Base-by-base conservation (phyloP, 64 coral and sea anemone genomes). In the Hydrozoanthus tunicans region DNA sequence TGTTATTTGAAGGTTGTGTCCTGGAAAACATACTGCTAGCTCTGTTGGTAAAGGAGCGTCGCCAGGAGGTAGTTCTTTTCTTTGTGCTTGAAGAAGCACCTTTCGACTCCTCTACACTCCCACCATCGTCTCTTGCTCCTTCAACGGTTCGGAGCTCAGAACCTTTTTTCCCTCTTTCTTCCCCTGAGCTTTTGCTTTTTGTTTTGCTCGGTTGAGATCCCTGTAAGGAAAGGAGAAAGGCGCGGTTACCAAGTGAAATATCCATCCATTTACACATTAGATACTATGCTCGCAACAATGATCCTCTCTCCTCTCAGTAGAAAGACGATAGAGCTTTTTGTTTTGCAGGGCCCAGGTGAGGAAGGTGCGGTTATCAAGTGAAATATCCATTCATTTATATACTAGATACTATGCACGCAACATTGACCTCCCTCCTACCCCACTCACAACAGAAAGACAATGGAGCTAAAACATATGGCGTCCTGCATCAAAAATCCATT, bases 21-120 rank as follows among this genome's bases (percentile, higher is more conserved):
- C 84, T 26, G 7, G 84, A 60, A 25, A 88, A 88, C 84, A 88
- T 88, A 56, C 69, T 88, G 84, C 68, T 88, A 24, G 54, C 84
- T 59, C 59, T 88, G 17, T 73, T 88, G 65, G 66, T 86, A 56
- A 88, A 88, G 0, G 84, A 88, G 5, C 56, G 68, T 0, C 67
- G 53, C 84, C 84, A 88, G 55, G 23, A 74, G 53, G 6, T 43
- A 23, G 53, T 23, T 26, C 56, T 9, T 56, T 74, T 88, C 67
- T 58, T 73, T 2, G 54, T 51, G 9, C 20, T 27, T 26, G 54
- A 58, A 55, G 84, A 59, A 13, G 12, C 9, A 15, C 84, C 68
- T 55, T 88, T 69, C 20, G 54, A 54, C n/a, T 52, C 51, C 6
- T 10, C 84, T 88, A 60, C 68, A 74, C 68, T 72, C 6, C 13